A percentile compares a stretch with the other conserved stretches of the same genome.
Evolutionary conservation across 35 echinoderm and acorn worm species (phyloP).

Genomic region (Antedon bifida): DNA sequence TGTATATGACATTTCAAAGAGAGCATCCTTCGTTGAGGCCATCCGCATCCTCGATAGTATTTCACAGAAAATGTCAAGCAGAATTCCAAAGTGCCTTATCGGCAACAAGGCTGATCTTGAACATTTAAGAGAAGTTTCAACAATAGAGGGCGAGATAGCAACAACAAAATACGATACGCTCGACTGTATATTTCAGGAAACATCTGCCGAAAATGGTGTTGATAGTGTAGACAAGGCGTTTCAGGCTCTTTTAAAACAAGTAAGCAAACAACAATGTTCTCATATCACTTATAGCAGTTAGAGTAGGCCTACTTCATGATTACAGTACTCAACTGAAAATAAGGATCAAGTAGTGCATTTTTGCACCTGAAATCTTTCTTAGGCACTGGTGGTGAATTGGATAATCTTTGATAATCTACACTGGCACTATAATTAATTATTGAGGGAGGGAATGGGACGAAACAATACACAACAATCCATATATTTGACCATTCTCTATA

Average conservation of each 20-base stretch:
- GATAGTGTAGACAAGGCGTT: background rate
- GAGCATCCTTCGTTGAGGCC: background rate
- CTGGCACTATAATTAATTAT: too few relatives aligned
- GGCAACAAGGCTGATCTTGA: background rate
- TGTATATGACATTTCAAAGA: background rate
- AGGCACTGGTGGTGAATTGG: too few relatives aligned
- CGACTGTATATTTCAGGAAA: background rate
- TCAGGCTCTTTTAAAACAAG: background rate
- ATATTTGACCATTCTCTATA: too few relatives aligned
- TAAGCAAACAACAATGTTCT: background rate
- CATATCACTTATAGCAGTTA: too few relatives aligned
- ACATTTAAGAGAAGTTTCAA: background rate
- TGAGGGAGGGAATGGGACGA: too few relatives aligned
- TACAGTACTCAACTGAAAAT: too few relatives aligned
- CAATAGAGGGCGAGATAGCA: background rate
- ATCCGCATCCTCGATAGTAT: background rate
- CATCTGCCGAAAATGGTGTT: background rate
- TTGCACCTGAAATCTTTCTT: too few relatives aligned
- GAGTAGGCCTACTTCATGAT: too few relatives aligned
- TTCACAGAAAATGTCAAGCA: background rate
- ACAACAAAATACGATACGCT: background rate
- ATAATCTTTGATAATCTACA: too few relatives aligned
- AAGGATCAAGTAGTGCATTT: too few relatives aligned
- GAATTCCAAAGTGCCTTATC: background rate
- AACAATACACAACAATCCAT: too few relatives aligned